phyloP scores from a whole-genome alignment of 2,888 invertebrate species.

The Ochlodes sylvanus region DNA sequence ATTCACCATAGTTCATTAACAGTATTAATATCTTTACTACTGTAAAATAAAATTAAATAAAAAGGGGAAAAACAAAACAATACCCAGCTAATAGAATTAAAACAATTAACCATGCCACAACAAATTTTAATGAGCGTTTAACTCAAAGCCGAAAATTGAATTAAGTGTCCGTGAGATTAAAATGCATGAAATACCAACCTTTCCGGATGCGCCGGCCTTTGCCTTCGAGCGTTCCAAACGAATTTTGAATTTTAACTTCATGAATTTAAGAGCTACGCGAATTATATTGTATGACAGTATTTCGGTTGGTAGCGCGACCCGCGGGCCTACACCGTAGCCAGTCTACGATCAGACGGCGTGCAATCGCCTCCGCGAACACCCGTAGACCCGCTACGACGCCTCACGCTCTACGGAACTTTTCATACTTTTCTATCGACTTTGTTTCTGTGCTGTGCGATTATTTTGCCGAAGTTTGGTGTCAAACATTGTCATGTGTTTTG shows the following conservation, averaged over 20 bases:
- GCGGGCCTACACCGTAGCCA: conserved; percentile 63
- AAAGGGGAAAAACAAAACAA: not conserved
- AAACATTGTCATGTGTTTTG: conserved; percentile 40
- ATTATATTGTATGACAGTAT: not conserved
- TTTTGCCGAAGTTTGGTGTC: conserved; percentile 57
- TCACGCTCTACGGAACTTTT: conserved; percentile 71
- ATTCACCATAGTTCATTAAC: no score
- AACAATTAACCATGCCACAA: conserved; percentile 25
- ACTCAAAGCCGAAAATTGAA: conserved; percentile 41
- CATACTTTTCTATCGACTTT: conserved; percentile 68
- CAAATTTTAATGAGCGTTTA: conserved; percentile 24
- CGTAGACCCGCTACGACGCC: conserved; percentile 67
- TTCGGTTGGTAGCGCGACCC: conserved; percentile 64
- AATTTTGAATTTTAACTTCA: conserved; percentile 47
- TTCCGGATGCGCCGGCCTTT: conserved; percentile 69
- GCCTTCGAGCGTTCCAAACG: conserved; percentile 40
- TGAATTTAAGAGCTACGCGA: conserved; percentile 46
- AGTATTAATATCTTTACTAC: no score
- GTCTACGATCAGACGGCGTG: conserved; percentile 74
- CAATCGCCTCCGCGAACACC: conserved; percentile 67
- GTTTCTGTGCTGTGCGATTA: conserved; percentile 49
- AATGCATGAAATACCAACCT: conserved; percentile 69
- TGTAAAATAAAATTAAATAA: no score
- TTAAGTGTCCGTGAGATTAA: conserved; percentile 53
- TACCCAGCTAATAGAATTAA: not conserved